Evolutionary conservation across 2,888 invertebrate genomes (phyloP).

Genomic region (Cephus spinipes): DNA sequence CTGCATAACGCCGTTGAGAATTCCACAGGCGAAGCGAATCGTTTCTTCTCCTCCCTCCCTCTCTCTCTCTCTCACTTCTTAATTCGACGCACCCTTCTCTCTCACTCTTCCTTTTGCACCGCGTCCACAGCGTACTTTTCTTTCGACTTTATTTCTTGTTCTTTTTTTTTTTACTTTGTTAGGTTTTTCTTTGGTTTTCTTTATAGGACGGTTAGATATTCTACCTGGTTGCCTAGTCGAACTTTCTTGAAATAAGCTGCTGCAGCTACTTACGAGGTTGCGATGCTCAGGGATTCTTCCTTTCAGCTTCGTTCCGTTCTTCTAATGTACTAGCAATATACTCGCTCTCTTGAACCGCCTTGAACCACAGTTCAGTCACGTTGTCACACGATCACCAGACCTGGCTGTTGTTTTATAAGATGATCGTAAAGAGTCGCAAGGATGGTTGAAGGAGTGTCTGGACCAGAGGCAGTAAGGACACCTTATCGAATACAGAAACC

Average conservation of each 20-base stretch:
- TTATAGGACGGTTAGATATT: background rate
- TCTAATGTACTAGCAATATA: no score
- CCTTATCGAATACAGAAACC: constrained; percentile 33
- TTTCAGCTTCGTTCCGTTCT: no score
- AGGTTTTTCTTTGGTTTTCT: background rate
- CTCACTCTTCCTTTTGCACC: constrained; percentile 7
- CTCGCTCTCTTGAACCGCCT: no score
- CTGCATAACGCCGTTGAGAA: constrained; percentile 18
- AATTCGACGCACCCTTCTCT: constrained; percentile 5
- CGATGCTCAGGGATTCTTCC: background rate
- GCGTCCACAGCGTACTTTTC: constrained; percentile 10
- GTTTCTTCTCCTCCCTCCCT: constrained; percentile 1
- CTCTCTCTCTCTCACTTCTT: background rate
- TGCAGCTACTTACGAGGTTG: background rate
- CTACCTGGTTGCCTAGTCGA: no score
- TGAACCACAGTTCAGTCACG: no score
- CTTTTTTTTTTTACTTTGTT: constrained; percentile 1
- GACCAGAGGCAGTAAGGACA: background rate
- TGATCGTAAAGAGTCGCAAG: background rate
- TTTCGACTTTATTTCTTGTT: background rate
- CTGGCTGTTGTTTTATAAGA: background rate
- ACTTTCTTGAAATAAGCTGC: background rate
- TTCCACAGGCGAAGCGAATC: background rate
- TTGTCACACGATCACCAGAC: no score
- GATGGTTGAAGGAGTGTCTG: background rate